Conservation (phyloP, 2,797 vertebrate genomes). For the Numenius phaeopus region DNA sequence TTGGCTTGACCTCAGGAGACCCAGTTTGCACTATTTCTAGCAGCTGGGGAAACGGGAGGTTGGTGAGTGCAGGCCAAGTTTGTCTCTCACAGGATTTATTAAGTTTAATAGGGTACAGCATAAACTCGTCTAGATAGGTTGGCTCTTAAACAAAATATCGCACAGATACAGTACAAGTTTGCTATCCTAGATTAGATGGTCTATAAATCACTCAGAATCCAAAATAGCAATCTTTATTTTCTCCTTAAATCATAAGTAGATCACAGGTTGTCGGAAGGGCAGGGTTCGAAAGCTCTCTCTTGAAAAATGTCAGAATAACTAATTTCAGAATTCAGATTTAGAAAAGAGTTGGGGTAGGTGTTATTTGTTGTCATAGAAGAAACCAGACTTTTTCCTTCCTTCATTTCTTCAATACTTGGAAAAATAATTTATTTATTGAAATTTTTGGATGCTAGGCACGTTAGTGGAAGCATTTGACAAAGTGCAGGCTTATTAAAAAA, state of each 20-base stretch:
- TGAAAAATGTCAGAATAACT: background rate
- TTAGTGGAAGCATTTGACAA: background rate
- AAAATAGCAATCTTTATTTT: background rate
- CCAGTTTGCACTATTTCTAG: background rate
- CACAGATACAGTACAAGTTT: background rate
- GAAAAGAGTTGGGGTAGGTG: background rate
- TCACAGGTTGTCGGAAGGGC: background rate
- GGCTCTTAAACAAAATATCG: background rate
- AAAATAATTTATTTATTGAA: background rate
- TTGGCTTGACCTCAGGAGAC: conserved; percentile 4
- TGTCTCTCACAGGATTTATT: conserved; percentile 5
- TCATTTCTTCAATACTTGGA: background rate
- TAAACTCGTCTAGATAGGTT: background rate
- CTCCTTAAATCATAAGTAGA: background rate
- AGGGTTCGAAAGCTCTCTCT: background rate
- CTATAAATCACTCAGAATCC: background rate
- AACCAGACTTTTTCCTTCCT: background rate
- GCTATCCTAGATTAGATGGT: background rate
- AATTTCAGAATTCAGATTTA: background rate
- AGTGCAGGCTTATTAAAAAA: background rate
- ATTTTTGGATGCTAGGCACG: background rate
- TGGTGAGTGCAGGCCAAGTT: background rate
- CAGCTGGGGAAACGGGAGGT: background rate
- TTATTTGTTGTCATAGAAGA: background rate
- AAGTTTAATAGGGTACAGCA: background rate